Conservation (phyloP, 1,140 invertebrate genomes). For the Pogonomyrmex californicus region DNA sequence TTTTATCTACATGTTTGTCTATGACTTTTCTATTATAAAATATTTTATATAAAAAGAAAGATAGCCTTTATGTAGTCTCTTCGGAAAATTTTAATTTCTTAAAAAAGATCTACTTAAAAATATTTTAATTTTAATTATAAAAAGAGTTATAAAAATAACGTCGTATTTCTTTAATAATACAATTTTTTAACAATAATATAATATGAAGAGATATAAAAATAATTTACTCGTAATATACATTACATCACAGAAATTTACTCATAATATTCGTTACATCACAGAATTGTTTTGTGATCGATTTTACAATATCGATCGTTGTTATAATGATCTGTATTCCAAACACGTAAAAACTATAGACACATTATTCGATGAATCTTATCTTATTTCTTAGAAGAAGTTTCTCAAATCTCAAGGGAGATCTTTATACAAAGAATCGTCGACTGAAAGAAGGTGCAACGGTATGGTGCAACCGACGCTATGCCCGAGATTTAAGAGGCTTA, state of each 20-base stretch:
- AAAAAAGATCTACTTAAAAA: not conserved
- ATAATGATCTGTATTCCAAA: conserved; percentile 11
- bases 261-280: not conserved
- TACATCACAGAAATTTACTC: not conserved
- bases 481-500: conserved; percentile 76
- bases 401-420: conserved; percentile 67
- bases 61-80: not conserved
- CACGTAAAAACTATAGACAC: not conserved
- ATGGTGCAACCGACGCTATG: conserved; percentile 57
- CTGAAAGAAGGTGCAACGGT: conserved; percentile 51
- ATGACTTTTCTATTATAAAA: too few relatives aligned
- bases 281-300: not conserved
- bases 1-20: not conserved
- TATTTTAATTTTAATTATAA: not conserved
- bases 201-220: conserved; percentile 2
- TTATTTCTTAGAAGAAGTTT: conserved; percentile 30
- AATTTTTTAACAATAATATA: not conserved
- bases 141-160: not conserved
- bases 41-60: too few relatives aligned
- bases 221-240: not conserved
- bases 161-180: not conserved
- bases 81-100: not conserved
- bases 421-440: conserved; percentile 54
- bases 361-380: conserved; percentile 50
- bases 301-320: not conserved